Conservation (phyloP, 2,113 vertebrate species). For the Campylorhamphus procurvoides region DNA sequence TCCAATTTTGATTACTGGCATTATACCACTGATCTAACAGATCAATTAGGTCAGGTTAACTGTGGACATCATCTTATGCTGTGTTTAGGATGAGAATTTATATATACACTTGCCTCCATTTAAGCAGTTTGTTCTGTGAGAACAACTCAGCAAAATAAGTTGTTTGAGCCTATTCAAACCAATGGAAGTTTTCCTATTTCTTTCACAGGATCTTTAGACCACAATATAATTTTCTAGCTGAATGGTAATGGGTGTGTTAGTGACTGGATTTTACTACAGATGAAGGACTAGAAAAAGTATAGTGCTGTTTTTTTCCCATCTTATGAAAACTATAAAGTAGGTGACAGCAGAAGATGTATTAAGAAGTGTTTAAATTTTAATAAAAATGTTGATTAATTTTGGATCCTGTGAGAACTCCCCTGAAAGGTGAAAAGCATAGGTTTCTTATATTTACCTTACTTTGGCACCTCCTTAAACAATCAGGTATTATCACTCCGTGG, state of each 20-base stretch:
- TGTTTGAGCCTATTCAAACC: not conserved
- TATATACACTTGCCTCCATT: not conserved
- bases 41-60: not conserved
- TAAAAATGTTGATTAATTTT: not conserved
- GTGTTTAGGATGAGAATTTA: not conserved
- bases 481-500: not conserved
- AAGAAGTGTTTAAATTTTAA: not conserved
- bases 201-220: not conserved
- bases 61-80: not conserved
- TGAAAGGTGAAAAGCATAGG: not conserved
- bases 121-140: not conserved
- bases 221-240: not conserved
- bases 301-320: not conserved
- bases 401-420: not conserved
- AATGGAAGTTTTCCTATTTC: not conserved
- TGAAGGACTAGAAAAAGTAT: not conserved
- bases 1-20: not conserved
- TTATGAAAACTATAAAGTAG: not conserved
- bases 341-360: not conserved
- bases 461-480: not conserved
- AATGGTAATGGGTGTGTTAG: not conserved
- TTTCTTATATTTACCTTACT: not conserved
- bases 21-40: not conserved
- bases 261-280: not conserved
- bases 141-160: not conserved